These are phyloP conservation scores for Rhinoraja longicauda DNA, from an alignment of 2,797 vertebrate species.

Conservation along the genomic window DNA sequence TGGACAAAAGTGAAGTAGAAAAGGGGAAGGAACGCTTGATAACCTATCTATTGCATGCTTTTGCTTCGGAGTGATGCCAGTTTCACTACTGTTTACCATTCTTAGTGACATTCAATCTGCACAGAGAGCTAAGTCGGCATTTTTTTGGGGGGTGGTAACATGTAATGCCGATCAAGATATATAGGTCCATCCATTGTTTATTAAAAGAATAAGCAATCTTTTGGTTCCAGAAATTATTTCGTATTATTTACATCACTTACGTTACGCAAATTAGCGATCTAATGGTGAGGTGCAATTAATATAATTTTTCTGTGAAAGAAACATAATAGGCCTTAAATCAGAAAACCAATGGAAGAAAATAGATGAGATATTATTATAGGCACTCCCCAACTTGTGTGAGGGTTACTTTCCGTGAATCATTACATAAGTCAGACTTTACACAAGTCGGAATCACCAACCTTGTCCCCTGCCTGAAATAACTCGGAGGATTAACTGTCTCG, in stretches of 20 bases:
- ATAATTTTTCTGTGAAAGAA: neutral
- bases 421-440: too few species aligned
- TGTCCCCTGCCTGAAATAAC: too few species aligned
- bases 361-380: too few species aligned
- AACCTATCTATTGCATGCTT: neutral
- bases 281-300: conserved; percentile 7
- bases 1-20: conserved; percentile 21
- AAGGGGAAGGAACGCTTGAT: neutral
- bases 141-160: neutral
- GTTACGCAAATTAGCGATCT: neutral
- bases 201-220: neutral
- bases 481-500: too few species aligned
- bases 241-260: neutral
- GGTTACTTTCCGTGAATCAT: too few species aligned
- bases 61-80: neutral
- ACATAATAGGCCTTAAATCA: neutral
- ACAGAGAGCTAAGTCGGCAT: neutral
- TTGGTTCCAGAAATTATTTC: neutral
- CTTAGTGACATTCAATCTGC: neutral
- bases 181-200: neutral
- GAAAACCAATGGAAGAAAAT: neutral
- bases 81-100: neutral
- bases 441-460: too few species aligned
- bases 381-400: too few species aligned
- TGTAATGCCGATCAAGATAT: neutral